Evolutionary conservation across 2,113 vertebrate species (phyloP).

Genomic region (Perca fluviatilis): DNA sequence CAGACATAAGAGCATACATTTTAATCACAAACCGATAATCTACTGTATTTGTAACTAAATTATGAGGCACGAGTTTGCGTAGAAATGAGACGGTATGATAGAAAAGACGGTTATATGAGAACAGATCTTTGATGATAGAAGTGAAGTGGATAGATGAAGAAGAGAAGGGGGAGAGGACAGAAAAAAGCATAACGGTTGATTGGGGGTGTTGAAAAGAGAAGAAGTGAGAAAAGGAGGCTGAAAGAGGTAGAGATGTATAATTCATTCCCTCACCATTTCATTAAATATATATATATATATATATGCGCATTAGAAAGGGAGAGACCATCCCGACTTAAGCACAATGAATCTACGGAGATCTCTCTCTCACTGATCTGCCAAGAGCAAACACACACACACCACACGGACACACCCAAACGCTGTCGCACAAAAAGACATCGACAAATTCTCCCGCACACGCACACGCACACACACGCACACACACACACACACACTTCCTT

Average conservation of each 20-base stretch:
- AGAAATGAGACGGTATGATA: not conserved
- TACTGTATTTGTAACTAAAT: not conserved
- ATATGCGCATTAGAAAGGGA: conserved; percentile 44
- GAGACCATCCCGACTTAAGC: conserved; percentile 35
- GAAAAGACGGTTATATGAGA: not conserved
- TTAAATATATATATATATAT: conserved; percentile 44
- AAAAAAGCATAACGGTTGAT: conserved; percentile 13
- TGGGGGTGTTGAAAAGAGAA: conserved; percentile 11
- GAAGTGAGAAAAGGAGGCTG: not conserved
- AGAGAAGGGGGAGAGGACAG: not conserved
- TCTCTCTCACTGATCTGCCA: not conserved
- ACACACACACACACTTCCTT: conserved; percentile 51
- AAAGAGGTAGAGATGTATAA: conserved; percentile 47
- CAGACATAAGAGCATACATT: not conserved
- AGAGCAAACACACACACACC: conserved; percentile 20
- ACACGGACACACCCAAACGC: not conserved
- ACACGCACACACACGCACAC: conserved; percentile 13
- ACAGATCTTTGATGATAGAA: not conserved
- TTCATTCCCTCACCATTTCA: conserved; percentile 59
- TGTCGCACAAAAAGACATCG: not conserved
- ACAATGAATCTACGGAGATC: conserved; percentile 39
- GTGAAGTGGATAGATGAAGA: not conserved
- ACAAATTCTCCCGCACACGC: not conserved
- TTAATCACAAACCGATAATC: conserved; percentile 16
- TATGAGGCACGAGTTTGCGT: too few species aligned